These are phyloP conservation scores for Apis laboriosa DNA, from an alignment of 1,140 invertebrate species.

Conservation along the genomic window DNA sequence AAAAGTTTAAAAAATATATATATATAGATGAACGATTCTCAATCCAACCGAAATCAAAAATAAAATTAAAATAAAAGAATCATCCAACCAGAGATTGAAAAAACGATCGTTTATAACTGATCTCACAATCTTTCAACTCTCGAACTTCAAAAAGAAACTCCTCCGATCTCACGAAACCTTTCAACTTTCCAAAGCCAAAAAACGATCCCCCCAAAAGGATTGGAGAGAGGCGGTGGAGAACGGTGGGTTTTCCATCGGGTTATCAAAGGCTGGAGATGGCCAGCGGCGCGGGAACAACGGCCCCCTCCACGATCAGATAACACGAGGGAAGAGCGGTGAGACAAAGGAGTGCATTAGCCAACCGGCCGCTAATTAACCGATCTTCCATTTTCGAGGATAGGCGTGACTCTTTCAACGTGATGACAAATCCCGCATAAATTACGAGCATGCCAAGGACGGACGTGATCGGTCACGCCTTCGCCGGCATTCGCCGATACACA, in stretches of 20 bases:
- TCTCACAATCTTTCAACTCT: too few relatives aligned
- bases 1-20: too few relatives aligned
- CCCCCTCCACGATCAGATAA: constrained; percentile 55
- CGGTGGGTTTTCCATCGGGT: constrained; percentile 54
- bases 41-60: too few relatives aligned
- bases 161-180: too few relatives aligned
- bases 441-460: constrained; percentile 53
- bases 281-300: constrained; percentile 53
- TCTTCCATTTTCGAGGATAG: constrained; percentile 70
- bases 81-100: too few relatives aligned
- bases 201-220: too few relatives aligned
- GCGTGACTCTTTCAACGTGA: constrained; percentile 60
- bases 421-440: constrained; percentile 78
- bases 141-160: too few relatives aligned
- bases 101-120: too few relatives aligned
- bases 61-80: too few relatives aligned
- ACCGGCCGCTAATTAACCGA: constrained; percentile 75
- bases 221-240: background rate
- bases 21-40: too few relatives aligned
- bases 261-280: constrained; percentile 58
- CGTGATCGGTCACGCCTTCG: constrained; percentile 63
- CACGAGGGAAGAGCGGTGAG: constrained; percentile 25
- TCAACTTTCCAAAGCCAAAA: too few relatives aligned
- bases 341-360: constrained; percentile 75
- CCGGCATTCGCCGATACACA: constrained; percentile 38